Percentiles rank a stretch among this genome's conserved stretches.
Conservation (phyloP, 2,797 vertebrate genomes). For the Pseudochaenichthys georgianus region DNA sequence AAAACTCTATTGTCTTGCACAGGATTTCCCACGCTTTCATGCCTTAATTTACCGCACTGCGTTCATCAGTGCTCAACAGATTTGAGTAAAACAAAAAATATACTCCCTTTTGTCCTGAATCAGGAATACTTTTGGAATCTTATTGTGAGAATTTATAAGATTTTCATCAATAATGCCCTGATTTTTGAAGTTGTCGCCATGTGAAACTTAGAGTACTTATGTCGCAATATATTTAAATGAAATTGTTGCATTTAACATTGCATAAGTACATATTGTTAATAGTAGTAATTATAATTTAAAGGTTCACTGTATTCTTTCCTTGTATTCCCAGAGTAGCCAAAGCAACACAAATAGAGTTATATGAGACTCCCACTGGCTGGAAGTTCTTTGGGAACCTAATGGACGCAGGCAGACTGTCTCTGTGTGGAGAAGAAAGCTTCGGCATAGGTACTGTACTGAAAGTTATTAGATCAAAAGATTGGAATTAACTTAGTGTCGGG, state of each 20-base stretch:
- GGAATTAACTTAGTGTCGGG: neutral
- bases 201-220: neutral
- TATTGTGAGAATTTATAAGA: no score
- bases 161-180: no score
- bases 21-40: no score
- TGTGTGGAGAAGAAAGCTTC: conserved; percentile 98
- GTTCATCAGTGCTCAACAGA: no score
- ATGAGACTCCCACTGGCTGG: conserved; percentile 97
- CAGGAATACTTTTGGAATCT: no score
- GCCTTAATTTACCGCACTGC: no score
- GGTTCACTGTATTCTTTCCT: conserved; percentile 6
- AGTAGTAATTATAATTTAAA: neutral
- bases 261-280: neutral
- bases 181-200: neutral
- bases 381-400: conserved; percentile 98
- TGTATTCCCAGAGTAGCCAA: conserved; percentile 90
- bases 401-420: conserved; percentile 95
- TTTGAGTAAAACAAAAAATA: no score
- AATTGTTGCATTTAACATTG: neutral
- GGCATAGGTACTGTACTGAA: conserved; percentile 87
- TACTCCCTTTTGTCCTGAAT: no score
- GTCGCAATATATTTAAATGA: neutral
- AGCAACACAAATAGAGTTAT: conserved; percentile 95
- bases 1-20: no score
- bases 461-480: conserved; percentile 38